Percentiles rank a stretch among this genome's conserved stretches.
phyloP scores from a whole-genome alignment of 2,113 vertebrate genomes.

The Oryzias woworae region DNA sequence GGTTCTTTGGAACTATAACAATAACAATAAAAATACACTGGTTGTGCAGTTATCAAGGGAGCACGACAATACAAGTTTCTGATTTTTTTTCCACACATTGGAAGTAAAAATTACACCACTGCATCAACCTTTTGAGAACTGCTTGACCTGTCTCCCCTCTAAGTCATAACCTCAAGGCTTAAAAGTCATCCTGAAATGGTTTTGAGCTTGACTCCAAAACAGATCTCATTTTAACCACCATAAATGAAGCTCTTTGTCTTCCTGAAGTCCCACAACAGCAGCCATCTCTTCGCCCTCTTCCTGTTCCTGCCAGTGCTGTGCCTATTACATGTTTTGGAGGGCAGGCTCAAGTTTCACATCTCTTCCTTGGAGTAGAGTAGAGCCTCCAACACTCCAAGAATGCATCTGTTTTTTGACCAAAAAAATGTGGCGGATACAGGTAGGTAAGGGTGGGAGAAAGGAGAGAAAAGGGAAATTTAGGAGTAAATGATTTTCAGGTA shows the following conservation, averaged over 20 bases:
- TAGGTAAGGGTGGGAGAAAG: slow-evolving; percentile 12
- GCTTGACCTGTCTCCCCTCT: too few species aligned
- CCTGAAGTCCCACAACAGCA: slow-evolving; percentile 25
- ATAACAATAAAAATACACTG: slow-evolving; percentile 7
- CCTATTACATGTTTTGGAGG: slow-evolving; percentile 35
- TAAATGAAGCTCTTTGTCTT: slow-evolving; percentile 66
- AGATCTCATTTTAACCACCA: slow-evolving; percentile 60
- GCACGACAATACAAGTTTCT: background rate
- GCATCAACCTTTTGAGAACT: background rate
- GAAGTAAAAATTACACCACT: slow-evolving; percentile 8
- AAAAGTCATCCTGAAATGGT: slow-evolving; percentile 57
- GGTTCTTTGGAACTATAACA: too few species aligned
- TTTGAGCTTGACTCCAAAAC: slow-evolving; percentile 37
- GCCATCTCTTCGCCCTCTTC: slow-evolving; percentile 40
- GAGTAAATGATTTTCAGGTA: slow-evolving; percentile 25
- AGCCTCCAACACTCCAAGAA: slow-evolving; percentile 38
- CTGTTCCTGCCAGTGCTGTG: slow-evolving; percentile 31
- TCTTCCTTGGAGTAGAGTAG: slow-evolving; percentile 27
- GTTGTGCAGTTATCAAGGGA: slow-evolving; percentile 1
- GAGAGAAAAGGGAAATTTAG: background rate
- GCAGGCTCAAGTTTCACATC: slow-evolving; percentile 49
- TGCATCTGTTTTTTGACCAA: slow-evolving; percentile 61
- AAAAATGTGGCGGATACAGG: background rate
- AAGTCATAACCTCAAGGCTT: slow-evolving; percentile 18
- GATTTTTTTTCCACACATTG: background rate